A percentile compares a stretch with the other conserved stretches of the same genome.
These are phyloP conservation scores for Amblyjoppa fuscipennis DNA, from an alignment of 2,888 invertebrate species.

Conservation along the genomic window DNA sequence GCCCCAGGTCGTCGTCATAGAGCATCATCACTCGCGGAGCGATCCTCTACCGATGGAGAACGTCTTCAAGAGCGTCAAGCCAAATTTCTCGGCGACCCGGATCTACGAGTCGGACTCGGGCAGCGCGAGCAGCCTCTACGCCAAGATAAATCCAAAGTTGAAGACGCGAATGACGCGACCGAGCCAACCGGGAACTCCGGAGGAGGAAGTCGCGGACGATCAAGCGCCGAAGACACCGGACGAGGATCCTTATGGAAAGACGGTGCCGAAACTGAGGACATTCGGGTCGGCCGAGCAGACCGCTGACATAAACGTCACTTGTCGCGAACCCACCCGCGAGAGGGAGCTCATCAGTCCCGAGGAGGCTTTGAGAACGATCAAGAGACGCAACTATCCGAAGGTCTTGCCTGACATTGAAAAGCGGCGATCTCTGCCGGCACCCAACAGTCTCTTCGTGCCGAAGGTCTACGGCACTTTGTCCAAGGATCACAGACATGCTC, in stretches of 20 bases:
- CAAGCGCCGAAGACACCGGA: conserved; percentile 65
- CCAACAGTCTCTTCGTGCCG: conserved; percentile 75
- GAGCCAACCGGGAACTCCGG: conserved; percentile 49
- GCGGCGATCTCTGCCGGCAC: conserved; percentile 81
- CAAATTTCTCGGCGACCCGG: conserved; percentile 80
- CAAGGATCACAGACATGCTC: conserved; percentile 74
- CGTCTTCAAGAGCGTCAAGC: conserved; percentile 80
- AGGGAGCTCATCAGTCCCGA: conserved; percentile 87
- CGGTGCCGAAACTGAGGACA: conserved; percentile 78
- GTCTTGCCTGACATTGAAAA: conserved; percentile 91
- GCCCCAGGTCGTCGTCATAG: conserved; percentile 82
- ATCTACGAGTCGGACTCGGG: conserved; percentile 82
- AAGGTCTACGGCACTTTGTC: conserved; percentile 76
- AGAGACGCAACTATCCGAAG: conserved; percentile 93
- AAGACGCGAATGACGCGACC: conserved; percentile 78
- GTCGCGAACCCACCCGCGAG: conserved; percentile 86
- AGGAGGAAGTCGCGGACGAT: conserved; percentile 51
- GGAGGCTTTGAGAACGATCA: conserved; percentile 91
- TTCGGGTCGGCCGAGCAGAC: conserved; percentile 72
- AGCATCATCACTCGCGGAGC: conserved; percentile 83
- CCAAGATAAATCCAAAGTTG: conserved; percentile 81
- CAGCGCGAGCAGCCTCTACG: conserved; percentile 82
- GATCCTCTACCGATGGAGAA: conserved; percentile 83
- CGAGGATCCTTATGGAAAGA: conserved; percentile 77
- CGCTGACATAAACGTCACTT: conserved; percentile 91